phyloP scores from a whole-genome alignment of 2,888 invertebrate species.

The Melinaea menophilus region DNA sequence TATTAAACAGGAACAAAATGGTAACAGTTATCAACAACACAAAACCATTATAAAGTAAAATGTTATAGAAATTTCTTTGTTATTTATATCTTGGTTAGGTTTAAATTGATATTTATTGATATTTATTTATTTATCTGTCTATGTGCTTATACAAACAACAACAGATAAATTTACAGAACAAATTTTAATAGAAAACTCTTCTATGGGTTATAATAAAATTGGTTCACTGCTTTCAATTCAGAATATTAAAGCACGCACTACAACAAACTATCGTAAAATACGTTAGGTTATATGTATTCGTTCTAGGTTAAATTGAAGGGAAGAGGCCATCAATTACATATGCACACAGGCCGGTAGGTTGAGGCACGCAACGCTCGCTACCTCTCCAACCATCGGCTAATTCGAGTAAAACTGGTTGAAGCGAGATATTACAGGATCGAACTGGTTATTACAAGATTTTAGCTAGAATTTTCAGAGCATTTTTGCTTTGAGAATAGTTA shows the following conservation, averaged over 20 bases:
- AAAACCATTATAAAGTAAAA: too few species aligned
- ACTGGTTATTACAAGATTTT: conserved; percentile 45
- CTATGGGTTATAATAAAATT: neutral
- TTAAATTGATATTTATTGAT: too few species aligned
- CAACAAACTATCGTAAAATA: conserved; percentile 40
- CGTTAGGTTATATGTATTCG: conserved; percentile 30
- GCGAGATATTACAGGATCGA: conserved; percentile 38
- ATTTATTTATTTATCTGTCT: too few species aligned
- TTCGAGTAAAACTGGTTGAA: conserved; percentile 42
- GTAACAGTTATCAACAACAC: too few species aligned
- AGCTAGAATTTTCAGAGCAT: conserved; percentile 28
- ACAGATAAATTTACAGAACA: too few species aligned
- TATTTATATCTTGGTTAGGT: too few species aligned
- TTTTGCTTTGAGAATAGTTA: conserved; percentile 14
- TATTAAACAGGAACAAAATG: too few species aligned
- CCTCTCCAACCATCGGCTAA: conserved; percentile 43
- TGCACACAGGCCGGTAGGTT: conserved; percentile 52
- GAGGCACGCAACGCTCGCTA: conserved; percentile 49
- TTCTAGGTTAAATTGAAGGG: conserved; percentile 52
- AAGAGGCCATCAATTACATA: conserved; percentile 59
- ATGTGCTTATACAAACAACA: too few species aligned
- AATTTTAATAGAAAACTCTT: neutral
- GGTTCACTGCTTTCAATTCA: conserved; percentile 6
- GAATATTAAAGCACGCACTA: conserved; percentile 34
- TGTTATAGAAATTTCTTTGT: too few species aligned